Evolutionary conservation across 2,888 invertebrate genomes (phyloP).

Genomic region (Pimpla rufipes): DNA sequence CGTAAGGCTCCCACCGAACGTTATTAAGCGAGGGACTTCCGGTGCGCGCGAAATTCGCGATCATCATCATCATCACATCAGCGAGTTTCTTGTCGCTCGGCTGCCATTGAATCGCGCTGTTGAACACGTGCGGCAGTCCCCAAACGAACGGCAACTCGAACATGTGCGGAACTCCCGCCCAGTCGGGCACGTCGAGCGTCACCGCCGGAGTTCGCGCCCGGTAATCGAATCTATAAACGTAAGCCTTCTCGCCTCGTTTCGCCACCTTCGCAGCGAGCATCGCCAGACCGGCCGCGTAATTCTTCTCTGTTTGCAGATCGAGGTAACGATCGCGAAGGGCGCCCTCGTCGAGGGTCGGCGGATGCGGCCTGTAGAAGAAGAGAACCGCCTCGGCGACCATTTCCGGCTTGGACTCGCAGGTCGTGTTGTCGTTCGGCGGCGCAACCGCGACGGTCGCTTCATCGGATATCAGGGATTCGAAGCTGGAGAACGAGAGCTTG

Average conservation of each 20-base stretch:
- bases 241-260: slow-evolving; percentile 88
- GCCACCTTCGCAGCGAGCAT: slow-evolving; percentile 89
- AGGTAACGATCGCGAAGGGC: slow-evolving; percentile 89
- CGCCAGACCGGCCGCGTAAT: slow-evolving; percentile 90
- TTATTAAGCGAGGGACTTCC: slow-evolving; percentile 88
- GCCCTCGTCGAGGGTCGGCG: slow-evolving; percentile 88
- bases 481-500: slow-evolving; percentile 88
- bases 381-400: slow-evolving; percentile 89
- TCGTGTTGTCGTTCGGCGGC: slow-evolving; percentile 79
- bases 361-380: slow-evolving; percentile 91
- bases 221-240: slow-evolving; percentile 90
- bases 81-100: slow-evolving; percentile 92
- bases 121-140: slow-evolving; percentile 89
- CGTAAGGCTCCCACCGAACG: slow-evolving; percentile 91
- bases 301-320: slow-evolving; percentile 91
- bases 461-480: slow-evolving; percentile 89
- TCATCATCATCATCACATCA: slow-evolving; percentile 93
- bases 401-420: slow-evolving; percentile 82
- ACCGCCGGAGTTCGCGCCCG: slow-evolving; percentile 89
- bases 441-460: slow-evolving; percentile 76
- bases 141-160: slow-evolving; percentile 93
- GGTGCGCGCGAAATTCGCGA: slow-evolving; percentile 92
- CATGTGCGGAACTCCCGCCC: slow-evolving; percentile 93
- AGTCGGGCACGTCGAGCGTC: slow-evolving; percentile 90
- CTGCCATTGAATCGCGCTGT: slow-evolving; percentile 89